Evolutionary conservation across 92 coral and sea anemone species (phyloP).

Genomic region (Plumapathes pennacea): DNA sequence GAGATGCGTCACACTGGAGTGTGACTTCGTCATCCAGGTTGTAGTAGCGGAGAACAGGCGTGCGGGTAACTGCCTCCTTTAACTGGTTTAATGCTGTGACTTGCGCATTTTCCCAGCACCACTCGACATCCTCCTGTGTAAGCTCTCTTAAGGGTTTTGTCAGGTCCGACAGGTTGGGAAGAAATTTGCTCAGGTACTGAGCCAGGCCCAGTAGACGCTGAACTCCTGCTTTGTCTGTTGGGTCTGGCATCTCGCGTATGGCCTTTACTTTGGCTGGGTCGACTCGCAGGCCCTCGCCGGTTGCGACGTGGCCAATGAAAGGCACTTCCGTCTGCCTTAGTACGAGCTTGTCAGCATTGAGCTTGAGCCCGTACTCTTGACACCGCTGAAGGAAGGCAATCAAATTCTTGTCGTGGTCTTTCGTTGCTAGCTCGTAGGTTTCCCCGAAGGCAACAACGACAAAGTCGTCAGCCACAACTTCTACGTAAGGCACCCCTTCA

Average conservation of each 20-base stretch:
- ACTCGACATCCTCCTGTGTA: slow-evolving; percentile 1
- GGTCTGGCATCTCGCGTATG: slow-evolving; percentile 6
- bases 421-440: not conserved
- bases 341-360: not conserved
- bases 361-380: slow-evolving; percentile 5
- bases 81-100: slow-evolving; percentile 4
- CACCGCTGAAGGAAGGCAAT: slow-evolving; percentile 4
- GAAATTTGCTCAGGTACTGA: slow-evolving; percentile 7
- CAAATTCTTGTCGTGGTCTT: not conserved
- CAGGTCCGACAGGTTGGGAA: slow-evolving; percentile 1
- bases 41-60: slow-evolving; percentile 2
- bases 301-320: slow-evolving; percentile 4
- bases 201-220: not conserved
- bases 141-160: slow-evolving; percentile 3
- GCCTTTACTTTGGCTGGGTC: slow-evolving; percentile 4
- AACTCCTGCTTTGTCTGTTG: not conserved
- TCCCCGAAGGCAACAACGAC: slow-evolving; percentile 14
- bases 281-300: slow-evolving; percentile 1
- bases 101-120: slow-evolving; percentile 2
- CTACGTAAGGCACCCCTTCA: slow-evolving; percentile 43
- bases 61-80: slow-evolving; percentile 1
- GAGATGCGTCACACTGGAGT: slow-evolving; percentile 3
- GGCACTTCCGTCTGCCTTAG: slow-evolving; percentile 1
- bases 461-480: slow-evolving; percentile 67
- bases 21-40: slow-evolving; percentile 3